Base-by-base conservation (phyloP, 2,113 vertebrate species). In the Rhagologus leucostigma region DNA sequence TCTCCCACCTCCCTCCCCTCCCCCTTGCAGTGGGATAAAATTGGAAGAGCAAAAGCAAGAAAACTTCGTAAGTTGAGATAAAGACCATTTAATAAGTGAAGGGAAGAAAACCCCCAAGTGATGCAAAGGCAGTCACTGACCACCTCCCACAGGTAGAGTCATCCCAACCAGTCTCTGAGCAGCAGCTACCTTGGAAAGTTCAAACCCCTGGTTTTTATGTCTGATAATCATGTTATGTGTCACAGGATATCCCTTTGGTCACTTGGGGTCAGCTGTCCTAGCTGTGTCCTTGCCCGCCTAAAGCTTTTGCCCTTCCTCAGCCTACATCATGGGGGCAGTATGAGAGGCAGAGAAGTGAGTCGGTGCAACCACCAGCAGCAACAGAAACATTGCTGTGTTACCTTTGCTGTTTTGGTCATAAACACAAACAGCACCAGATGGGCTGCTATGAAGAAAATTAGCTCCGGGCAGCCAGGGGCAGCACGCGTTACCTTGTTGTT, bases 311-410 rank as follows among this genome's bases (percentile, higher is more conserved):
- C 29, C 63, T 46, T 35, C 20, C 9, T 76, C 59, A 80, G 59
- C 33, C 35, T 57, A 2, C 30, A 8, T 11, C 0, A 0, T 10
- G 22, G 35, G 47, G 15, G 3, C 20, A 53, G n/a, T 9, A 2
- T 52, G 39, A 56, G 59, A 26, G 47, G 41, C 35, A 68, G 57
- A 62, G 60, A 11, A 41, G 35, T 47, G 33, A 64, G 41, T 41
- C 33, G 1, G 2, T 47, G 27, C 53, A 27, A 47, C 41, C 29
- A 22, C 13, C 59, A 47, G 27, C 56, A 57, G 65, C 55, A 50
- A 21, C 62, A 64, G 49, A 12, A 85, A 10, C 39, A 8, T 2
- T 27, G 7, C 12, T 64, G 65, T 74, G 53, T 44, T 80, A 41
- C 33, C 30, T 76, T 14, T 5, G 1, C 42, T 56, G 47, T 56